phyloP scores from a whole-genome alignment of 2,797 vertebrate genomes.

The Enteromius viviparus region DNA sequence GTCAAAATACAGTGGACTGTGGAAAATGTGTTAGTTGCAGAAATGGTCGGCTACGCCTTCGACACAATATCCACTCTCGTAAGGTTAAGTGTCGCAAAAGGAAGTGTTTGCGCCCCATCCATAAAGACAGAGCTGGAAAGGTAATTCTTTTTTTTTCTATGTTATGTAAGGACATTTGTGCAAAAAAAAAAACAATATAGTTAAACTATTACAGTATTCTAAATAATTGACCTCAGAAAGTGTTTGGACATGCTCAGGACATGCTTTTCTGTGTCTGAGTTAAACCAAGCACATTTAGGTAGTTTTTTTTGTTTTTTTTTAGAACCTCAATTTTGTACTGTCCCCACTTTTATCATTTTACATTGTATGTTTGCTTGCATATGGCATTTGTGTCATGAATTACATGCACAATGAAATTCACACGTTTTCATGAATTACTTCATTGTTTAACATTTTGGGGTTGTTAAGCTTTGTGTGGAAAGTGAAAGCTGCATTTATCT shows the following conservation, averaged over 20 bases:
- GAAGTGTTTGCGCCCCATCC: conserved; percentile 78
- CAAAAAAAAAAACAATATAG: neutral
- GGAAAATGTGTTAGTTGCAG: conserved; percentile 85
- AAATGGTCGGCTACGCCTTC: conserved; percentile 54
- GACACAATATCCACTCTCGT: conserved; percentile 65
- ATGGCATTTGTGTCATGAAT: neutral
- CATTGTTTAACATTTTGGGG: neutral
- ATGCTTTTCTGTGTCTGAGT: too few species aligned
- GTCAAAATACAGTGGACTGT: conserved; percentile 82
- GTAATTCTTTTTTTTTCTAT: neutral
- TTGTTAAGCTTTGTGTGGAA: neutral
- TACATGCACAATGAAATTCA: neutral
- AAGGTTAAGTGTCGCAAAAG: conserved; percentile 74
- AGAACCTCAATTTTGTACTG: neutral
- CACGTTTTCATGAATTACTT: neutral
- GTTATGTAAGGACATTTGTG: neutral
- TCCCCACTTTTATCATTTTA: neutral
- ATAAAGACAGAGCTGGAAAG: conserved; percentile 67
- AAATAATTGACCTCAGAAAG: neutral
- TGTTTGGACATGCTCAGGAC: too few species aligned
- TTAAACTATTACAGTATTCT: neutral
- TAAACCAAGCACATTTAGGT: too few species aligned
- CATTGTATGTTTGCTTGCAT: neutral
- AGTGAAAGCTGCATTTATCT: neutral
- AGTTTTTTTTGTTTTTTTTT: too few species aligned